Evolutionary conservation across 2,797 vertebrate genomes (phyloP).

Genomic region (Prionace glauca): DNA sequence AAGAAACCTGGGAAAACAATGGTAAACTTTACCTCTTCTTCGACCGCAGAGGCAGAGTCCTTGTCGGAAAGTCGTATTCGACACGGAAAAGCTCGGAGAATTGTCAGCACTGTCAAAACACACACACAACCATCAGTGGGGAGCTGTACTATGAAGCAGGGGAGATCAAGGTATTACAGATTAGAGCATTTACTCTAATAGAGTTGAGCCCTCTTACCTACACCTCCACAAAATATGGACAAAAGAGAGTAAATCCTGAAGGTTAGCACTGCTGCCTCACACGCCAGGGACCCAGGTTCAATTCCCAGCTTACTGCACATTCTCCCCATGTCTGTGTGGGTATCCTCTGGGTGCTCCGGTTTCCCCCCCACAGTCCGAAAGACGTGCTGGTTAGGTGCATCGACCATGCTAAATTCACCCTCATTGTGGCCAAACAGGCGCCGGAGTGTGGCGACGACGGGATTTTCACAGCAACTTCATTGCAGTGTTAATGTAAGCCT

Average conservation of each 20-base stretch:
- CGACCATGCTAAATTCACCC: no score
- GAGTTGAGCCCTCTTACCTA: not conserved
- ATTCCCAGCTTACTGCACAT: no score
- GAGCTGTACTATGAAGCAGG: not conserved
- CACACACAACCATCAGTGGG: not conserved
- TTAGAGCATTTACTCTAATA: not conserved
- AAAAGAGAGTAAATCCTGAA: not conserved
- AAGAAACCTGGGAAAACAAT: not conserved
- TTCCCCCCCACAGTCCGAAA: no score
- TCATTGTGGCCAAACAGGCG: no score
- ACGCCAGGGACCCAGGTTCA: no score
- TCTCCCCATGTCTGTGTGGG: no score
- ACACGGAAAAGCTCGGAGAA: slow-evolving; percentile 86
- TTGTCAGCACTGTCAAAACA: slow-evolving; percentile 71
- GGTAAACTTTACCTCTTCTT: slow-evolving; percentile 76
- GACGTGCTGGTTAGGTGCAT: no score
- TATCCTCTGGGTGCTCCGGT: no score
- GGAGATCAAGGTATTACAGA: not conserved
- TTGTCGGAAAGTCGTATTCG: slow-evolving; percentile 76
- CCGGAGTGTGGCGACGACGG: no score
- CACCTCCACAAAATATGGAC: not conserved
- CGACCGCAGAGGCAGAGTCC: slow-evolving; percentile 66
- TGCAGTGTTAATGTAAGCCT: no score
- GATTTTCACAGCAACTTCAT: no score
- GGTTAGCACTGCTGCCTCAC: not conserved